Percentiles rank a stretch among this genome's conserved stretches.
Evolutionary conservation across 1,140 invertebrate genomes (phyloP).

Genomic region (Zaprionus nigranus): DNA sequence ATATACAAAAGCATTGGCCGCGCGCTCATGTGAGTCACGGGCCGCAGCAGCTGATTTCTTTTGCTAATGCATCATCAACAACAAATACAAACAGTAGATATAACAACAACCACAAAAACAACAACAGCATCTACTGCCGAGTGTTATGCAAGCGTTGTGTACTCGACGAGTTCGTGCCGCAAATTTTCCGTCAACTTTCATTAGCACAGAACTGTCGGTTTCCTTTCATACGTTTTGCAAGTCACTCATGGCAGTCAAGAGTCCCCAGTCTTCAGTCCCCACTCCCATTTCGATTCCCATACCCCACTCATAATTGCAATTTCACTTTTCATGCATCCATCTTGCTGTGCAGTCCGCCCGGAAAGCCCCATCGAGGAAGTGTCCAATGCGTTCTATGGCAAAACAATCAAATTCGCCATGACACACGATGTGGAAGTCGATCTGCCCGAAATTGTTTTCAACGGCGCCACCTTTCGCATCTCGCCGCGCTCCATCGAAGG

Average conservation of each 20-base stretch:
- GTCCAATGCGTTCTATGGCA: constrained; percentile 88
- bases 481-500: constrained; percentile 90
- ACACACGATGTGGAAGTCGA: constrained; percentile 90
- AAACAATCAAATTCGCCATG: constrained; percentile 89
- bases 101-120: constrained; percentile 13
- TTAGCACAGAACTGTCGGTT: constrained; percentile 63
- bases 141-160: constrained; percentile 51
- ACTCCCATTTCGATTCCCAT: not conserved
- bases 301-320: constrained; percentile 6
- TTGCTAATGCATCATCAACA: constrained; percentile 34
- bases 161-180: not conserved
- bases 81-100: constrained; percentile 18
- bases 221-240: constrained; percentile 19
- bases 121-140: constrained; percentile 14
- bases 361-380: constrained; percentile 89
- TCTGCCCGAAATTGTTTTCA: constrained; percentile 89
- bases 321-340: constrained; percentile 10
- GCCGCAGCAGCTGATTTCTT: constrained; percentile 59
- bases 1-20: constrained; percentile 49
- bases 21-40: constrained; percentile 68
- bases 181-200: constrained; percentile 54
- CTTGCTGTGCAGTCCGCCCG: constrained; percentile 33
- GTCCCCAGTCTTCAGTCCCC: not conserved
- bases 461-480: constrained; percentile 89
- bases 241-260: not conserved